Base-by-base conservation (phyloP, 2,888 invertebrate species). In the Pilophorus perplexus region DNA sequence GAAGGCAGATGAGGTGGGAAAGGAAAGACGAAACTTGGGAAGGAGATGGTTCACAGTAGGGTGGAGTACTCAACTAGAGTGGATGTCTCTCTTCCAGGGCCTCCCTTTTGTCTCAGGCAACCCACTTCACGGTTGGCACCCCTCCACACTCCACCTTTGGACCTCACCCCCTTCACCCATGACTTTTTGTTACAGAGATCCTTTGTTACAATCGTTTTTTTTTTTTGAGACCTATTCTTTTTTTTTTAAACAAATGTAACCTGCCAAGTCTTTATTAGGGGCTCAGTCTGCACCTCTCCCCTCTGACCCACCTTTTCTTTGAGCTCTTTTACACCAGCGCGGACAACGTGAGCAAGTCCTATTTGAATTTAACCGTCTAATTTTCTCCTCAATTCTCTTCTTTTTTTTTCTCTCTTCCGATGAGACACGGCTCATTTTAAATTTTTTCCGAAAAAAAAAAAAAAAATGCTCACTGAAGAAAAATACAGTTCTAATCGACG, bases 21-120 rank as follows among this genome's bases (percentile, higher is more conserved):
- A 10, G 2, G 22, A 8, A 48, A 20, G 48, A n/a, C 23, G 48
- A n/a, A 33, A 8, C 33, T 6, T 33, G 6, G 33, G 33, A 33
- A 33, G 33, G 33, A 8, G 10, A 14, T 14, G 42, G 42, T n/a
- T n/a, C n/a, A n/a, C 10, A 14, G 42, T 23, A 18, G 54, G 3
- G 12, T 28, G 25, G 54, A 37, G 37, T 37, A 54, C 54, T 54
- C 54, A 54, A 37, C 54, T 37, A 6, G 54, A 54, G 54, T 54
- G 54, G 54, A 54, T 54, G 54, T 54, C 54, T 54, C 54, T 54
- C 54, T 54, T 54, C 54, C 54, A 54, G 14, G 28, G 33, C 18
- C 54, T 54, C 54, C 20, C 54, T 54, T 54, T 54, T 54, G 54
- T 54, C 54, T 54, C 54, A 54, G 54, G 28, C 54, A 54, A 54